Base-by-base conservation (phyloP, 2,113 vertebrate genomes). In the Spea multiplicata region DNA sequence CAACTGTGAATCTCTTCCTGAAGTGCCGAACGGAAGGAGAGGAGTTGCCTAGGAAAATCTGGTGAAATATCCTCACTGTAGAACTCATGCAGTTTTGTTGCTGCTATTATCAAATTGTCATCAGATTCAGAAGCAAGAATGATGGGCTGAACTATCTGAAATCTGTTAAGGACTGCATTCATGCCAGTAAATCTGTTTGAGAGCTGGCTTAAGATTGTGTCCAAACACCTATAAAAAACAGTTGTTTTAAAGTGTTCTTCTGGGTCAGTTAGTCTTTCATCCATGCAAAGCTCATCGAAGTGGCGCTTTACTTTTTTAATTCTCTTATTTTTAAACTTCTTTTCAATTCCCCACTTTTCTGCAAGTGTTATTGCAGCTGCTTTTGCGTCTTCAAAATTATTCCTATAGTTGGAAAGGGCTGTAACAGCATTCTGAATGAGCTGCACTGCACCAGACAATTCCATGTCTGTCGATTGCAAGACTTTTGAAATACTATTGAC, bases 151-250 rank as follows among this genome's bases (percentile, higher is more conserved):
- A 70, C 3, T 49, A 70, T 70, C 6, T 50, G 48, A 70, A 70
- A 70, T 4, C 68, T 7, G 4, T 50, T 4, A 3, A 70, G 4
- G n/a, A 70, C 68, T 7, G 14, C 5, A 50, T 50, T 70, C 47
- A 70, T 49, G 48, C 68, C 68, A 14, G 10, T 16, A 17, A 70
- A 70, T 50, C n/a, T 5, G 48, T 70, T 50, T n/a, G 68, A 70
- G 4, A 70, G 47, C 47, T 49, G 68, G 47, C 9, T 70, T n/a
- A 16, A 16, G 6, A 50, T 8, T 6, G 17, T 70, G 68, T 17
- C 68, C 10, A 70, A 50, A 50, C 13, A 70, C n/a, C 47, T 49
- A 47, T 70, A 50, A 70, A n/a, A n/a, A 70, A 70, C 68, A 48
- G 46, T 50, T 2, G 47, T 47, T 44, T 50, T 70, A 50, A 70